phyloP scores from a whole-genome alignment of 2,113 vertebrate genomes.

The Mixornis gularis region DNA sequence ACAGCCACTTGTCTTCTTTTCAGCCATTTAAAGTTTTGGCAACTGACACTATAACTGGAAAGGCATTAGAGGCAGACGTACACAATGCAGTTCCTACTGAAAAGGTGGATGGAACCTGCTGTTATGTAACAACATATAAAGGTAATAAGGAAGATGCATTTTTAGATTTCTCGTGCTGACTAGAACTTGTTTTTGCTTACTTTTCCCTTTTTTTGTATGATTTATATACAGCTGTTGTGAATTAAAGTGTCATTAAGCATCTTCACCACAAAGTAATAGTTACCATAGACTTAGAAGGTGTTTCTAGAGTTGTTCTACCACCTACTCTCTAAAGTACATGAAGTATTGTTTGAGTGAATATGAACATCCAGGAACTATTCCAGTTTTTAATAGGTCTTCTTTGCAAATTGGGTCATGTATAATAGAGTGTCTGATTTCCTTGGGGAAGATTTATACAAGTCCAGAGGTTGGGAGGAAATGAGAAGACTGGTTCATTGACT shows the following conservation, averaged over 20 bases:
- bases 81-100: constrained; percentile 84
- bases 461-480: background rate
- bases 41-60: constrained; percentile 80
- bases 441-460: background rate
- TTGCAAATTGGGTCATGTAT: background rate
- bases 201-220: background rate
- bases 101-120: constrained; percentile 96
- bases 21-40: constrained; percentile 91
- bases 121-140: constrained; percentile 83
- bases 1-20: constrained; percentile 12
- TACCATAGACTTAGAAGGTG: background rate
- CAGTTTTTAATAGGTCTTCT: background rate
- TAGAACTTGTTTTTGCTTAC: background rate
- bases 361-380: background rate
- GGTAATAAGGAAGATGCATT: constrained; percentile 65
- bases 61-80: constrained; percentile 81
- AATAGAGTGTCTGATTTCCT: background rate
- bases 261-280: background rate
- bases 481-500: background rate
- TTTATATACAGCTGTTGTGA: background rate
- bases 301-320: background rate
- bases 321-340: background rate
- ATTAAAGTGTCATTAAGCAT: background rate
- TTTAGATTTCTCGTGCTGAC: background rate
- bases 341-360: background rate